Evolutionary conservation across 2,888 invertebrate genomes (phyloP), one percentile per base, ranked within the genome.

Genomic region (Parnassius orleans): DNA sequence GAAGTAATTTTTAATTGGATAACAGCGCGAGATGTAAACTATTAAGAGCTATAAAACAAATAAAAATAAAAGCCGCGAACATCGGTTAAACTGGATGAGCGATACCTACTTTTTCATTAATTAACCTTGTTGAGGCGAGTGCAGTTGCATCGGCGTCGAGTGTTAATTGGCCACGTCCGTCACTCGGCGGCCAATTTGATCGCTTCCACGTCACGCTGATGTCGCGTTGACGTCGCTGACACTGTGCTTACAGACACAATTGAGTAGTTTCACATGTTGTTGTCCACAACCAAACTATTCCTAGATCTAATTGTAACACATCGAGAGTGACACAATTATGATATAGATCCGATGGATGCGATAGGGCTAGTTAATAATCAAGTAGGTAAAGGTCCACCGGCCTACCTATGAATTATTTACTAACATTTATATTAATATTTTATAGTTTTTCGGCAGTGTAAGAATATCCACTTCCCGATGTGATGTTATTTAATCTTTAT

Each of bases 151-250:
- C 41, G 41, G 53, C 46, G 48, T 50, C 57, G 57, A 41, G 57
- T 48, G 57, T 57, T 57, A 57, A 57, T 57, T 57, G 57, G 57
- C 57, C 33, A 41, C 57, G 48, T 57, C 57, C 48, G 41, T 57
- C 48, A 50, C 11, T 12, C 44, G 10, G 42, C 44, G 15, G 43
- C 19, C 55, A 46, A 55, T 46, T 19, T 19, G 43, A 11, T 53
- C 42, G 53, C 43, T 14, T 15, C 42, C 43, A 53, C 10, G 43
- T 53, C 51, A 24, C 51, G 33, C 48, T 10, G 48, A 48, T 12
- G 48, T 48, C 56, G 56, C 47, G 47, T 33, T 33, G 47, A 48
- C 33, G 33, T 41, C 14, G 47, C 14, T 15, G 57, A 57, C 57
- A 33, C n/a, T 41, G 57, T 15, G 50, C 50, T 41, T 14, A 57